phyloP scores from a whole-genome alignment of 2,888 invertebrate species.

The Dasypogon diadema region DNA sequence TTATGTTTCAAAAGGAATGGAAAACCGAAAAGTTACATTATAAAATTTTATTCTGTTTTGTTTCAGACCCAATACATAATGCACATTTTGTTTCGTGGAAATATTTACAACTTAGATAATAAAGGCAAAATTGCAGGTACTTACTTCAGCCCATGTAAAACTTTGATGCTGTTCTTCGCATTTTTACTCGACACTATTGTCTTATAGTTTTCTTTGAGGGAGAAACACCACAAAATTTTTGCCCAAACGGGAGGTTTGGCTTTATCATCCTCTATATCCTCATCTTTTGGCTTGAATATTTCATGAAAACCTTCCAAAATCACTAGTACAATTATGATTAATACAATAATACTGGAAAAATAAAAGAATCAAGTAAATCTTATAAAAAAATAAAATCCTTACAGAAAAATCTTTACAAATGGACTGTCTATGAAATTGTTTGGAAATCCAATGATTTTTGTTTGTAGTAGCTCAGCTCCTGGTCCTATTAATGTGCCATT shows the following conservation, averaged over 20 bases:
- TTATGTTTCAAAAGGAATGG: too few relatives aligned
- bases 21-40: too few relatives aligned
- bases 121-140: too few relatives aligned
- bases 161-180: background rate
- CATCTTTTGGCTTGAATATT: background rate
- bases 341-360: background rate
- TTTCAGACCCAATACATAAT: too few relatives aligned
- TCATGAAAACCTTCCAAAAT: background rate
- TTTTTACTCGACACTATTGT: slow-evolving; percentile 50
- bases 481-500: slow-evolving; percentile 47
- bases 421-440: slow-evolving; percentile 52
- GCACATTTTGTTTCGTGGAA: too few relatives aligned
- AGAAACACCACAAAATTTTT: slow-evolving; percentile 56
- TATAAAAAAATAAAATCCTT: slow-evolving; percentile 30
- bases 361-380: too few relatives aligned
- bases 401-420: slow-evolving; percentile 55
- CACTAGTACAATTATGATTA: background rate
- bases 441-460: slow-evolving; percentile 54
- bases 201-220: slow-evolving; percentile 54
- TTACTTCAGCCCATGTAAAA: slow-evolving; percentile 34
- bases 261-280: background rate
- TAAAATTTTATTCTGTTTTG: too few relatives aligned
- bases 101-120: too few relatives aligned
- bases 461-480: slow-evolving; percentile 49
- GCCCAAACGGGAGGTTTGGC: slow-evolving; percentile 8